A percentile compares a stretch with the other conserved stretches of the same genome.
Evolutionary conservation across 2,797 vertebrate species (phyloP).

Genomic region (Petrocephalus schoutedeni): DNA sequence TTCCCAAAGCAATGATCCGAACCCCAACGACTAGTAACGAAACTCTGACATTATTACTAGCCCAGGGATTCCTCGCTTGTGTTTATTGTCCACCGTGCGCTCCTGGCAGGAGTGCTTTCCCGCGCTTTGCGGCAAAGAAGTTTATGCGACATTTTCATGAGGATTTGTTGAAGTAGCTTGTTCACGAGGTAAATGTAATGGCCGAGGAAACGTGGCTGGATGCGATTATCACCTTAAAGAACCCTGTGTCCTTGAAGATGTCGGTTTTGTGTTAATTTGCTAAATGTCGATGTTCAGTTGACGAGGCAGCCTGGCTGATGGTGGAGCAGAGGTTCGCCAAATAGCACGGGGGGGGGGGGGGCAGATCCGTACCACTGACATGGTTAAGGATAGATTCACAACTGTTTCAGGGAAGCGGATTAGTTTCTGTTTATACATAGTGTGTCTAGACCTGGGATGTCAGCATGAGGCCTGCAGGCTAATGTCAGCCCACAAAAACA

Average conservation of each 20-base stretch:
- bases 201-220: neutral
- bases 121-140: neutral
- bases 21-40: neutral
- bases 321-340: neutral
- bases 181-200: neutral
- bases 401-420: neutral
- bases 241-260: neutral
- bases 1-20: neutral
- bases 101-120: neutral
- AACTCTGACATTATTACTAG: neutral
- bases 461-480: neutral
- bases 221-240: neutral
- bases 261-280: neutral
- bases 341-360: neutral
- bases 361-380: neutral
- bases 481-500: neutral
- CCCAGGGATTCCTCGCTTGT: neutral
- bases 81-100: neutral
- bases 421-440: neutral
- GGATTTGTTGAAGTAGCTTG: constrained; percentile 1
- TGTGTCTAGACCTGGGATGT: neutral
- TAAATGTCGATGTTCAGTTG: neutral
- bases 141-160: neutral
- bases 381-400: neutral
- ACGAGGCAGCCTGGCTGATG: neutral